Evolutionary conservation across 2,888 invertebrate genomes (phyloP).

Genomic region (Ectemnius lituratus): DNA sequence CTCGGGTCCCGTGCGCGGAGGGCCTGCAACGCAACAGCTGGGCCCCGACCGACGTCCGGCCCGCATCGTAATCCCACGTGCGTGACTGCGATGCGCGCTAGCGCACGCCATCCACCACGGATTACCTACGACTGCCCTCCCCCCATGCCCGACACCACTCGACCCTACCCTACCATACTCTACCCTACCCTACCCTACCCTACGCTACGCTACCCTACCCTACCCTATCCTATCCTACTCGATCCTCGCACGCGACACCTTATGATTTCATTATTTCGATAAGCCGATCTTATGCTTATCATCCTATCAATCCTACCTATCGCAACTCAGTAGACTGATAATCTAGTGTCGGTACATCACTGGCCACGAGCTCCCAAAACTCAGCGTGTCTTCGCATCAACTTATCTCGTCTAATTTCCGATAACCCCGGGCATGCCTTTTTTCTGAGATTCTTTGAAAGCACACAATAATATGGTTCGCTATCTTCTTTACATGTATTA

Average conservation of each 20-base stretch:
- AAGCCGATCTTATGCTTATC: background rate
- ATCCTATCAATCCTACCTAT: background rate
- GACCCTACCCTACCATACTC: no score
- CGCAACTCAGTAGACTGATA: no score
- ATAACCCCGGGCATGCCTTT: no score
- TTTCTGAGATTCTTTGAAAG: no score
- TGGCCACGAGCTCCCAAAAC: no score
- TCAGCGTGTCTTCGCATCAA: no score
- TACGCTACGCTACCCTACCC: slow-evolving; percentile 13
- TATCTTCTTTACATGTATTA: no score
- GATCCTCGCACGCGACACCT: slow-evolving; percentile 12
- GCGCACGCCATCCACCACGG: slow-evolving; percentile 76
- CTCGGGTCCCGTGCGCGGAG: slow-evolving; percentile 46
- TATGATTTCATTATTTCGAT: slow-evolving; percentile 29
- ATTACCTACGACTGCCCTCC: slow-evolving; percentile 18
- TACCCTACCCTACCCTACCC: slow-evolving; percentile 8
- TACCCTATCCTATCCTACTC: background rate
- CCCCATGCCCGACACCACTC: background rate
- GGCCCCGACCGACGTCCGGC: slow-evolving; percentile 51
- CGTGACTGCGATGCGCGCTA: slow-evolving; percentile 74
- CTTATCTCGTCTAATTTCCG: no score
- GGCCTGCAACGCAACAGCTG: slow-evolving; percentile 39
- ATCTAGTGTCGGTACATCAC: no score
- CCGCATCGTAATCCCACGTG: slow-evolving; percentile 50
- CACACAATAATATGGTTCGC: no score